A percentile compares a stretch with the other conserved stretches of the same genome.
Conservation (phyloP, 2,888 invertebrate species). For the Dromius quadrimaculatus region DNA sequence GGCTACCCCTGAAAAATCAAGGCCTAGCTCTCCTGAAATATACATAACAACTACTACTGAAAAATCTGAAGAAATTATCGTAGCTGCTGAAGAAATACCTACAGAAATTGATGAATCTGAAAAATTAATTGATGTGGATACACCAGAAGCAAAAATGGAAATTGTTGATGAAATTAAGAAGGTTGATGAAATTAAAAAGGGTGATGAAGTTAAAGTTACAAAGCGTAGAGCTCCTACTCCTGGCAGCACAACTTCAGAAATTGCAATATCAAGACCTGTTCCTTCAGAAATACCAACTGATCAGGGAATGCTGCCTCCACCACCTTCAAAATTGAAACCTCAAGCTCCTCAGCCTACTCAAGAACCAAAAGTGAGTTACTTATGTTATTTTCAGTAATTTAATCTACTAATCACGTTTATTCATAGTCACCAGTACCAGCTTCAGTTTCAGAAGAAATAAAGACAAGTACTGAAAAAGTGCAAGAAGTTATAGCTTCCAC, state of each 20-base stretch:
- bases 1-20: constrained; percentile 36
- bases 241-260: constrained; percentile 55
- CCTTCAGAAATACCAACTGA: constrained; percentile 65
- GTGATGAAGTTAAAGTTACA: constrained; percentile 69
- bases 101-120: constrained; percentile 1
- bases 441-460: constrained; percentile 9
- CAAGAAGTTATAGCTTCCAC: constrained; percentile 22
- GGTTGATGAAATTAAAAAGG: constrained; percentile 65
- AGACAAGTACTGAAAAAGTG: constrained; percentile 34
- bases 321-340: constrained; percentile 50
- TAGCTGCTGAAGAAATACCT: not conserved
- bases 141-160: constrained; percentile 16
- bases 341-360: constrained; percentile 37
- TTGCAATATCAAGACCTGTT: constrained; percentile 67
- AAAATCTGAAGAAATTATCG: constrained; percentile 5
- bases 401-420: not conserved
- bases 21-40: constrained; percentile 22
- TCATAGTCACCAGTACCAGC: constrained; percentile 20
- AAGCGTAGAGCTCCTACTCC: constrained; percentile 64
- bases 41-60: constrained; percentile 1
- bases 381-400: not conserved
- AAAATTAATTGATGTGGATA: constrained; percentile 30
- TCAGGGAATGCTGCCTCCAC: constrained; percentile 65
- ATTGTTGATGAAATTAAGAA: constrained; percentile 61
- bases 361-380: constrained; percentile 39